A percentile compares a stretch with the other conserved stretches of the same genome.
phyloP scores from a whole-genome alignment of 2,888 invertebrate species.

The Torymus auratus region DNA sequence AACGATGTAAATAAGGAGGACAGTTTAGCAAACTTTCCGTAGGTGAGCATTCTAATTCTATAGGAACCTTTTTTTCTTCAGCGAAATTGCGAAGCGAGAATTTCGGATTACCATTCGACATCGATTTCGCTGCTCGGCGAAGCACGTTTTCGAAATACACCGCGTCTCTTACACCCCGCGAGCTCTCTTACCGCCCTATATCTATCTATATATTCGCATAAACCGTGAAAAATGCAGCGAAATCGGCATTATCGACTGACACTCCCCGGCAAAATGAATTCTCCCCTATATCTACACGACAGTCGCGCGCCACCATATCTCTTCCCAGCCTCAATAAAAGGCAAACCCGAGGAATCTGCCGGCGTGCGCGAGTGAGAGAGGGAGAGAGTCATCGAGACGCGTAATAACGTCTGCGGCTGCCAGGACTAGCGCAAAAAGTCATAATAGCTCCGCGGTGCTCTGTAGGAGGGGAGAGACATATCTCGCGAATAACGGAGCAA shows the following conservation, averaged over 20 bases:
- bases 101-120: no score
- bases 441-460: not conserved
- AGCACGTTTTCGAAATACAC: no score
- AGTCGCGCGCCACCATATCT: not conserved
- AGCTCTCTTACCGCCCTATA: not conserved
- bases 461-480: not conserved
- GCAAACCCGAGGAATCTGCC: not conserved
- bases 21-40: no score
- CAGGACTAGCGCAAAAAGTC: not conserved
- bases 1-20: no score
- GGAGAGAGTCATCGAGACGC: conserved; percentile 34
- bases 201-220: no score
- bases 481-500: not conserved
- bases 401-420: conserved; percentile 31
- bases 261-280: conserved; percentile 18
- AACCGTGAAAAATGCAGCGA: conserved; percentile 22
- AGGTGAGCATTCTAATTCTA: no score
- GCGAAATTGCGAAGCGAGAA: no score
- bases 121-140: no score
- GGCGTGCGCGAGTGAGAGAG: not conserved
- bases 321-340: conserved; percentile 23
- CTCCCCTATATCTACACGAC: not conserved
- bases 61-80: no score
- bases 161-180: no score
- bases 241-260: conserved; percentile 15